Conservation (phyloP, 2,113 vertebrate species). For the Brachyhypopomus gauderio region DNA sequence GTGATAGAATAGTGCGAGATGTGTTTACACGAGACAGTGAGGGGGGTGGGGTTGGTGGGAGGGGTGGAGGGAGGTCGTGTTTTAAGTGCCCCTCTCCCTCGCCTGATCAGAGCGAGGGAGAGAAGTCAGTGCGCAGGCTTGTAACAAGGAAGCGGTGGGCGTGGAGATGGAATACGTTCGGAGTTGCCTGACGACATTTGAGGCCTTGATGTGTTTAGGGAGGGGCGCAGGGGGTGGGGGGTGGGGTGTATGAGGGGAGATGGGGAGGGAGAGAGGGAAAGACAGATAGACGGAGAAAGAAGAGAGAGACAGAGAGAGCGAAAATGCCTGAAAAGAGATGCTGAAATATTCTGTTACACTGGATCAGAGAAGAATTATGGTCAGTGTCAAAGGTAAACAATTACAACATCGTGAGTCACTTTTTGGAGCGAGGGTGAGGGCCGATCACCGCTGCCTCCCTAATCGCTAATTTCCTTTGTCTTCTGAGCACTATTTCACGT, state of each 20-base stretch:
- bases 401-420: conserved; percentile 78
- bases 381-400: conserved; percentile 78
- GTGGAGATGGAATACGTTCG: conserved; percentile 41
- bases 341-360: conserved; percentile 71
- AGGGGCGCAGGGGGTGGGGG: background rate
- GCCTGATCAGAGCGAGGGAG: background rate
- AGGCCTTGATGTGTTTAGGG: conserved; percentile 20
- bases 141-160: conserved; percentile 25
- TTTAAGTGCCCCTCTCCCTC: conserved; percentile 42
- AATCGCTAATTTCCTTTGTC: conserved; percentile 78
- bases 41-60: background rate
- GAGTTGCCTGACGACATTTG: conserved; percentile 48
- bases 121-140: background rate
- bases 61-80: conserved; percentile 43
- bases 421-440: conserved; percentile 70
- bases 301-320: conserved; percentile 29
- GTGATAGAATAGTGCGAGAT: conserved; percentile 8
- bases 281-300: conserved; percentile 13
- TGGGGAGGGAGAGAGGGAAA: conserved; percentile 37
- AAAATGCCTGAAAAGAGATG: conserved; percentile 54
- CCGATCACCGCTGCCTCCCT: conserved; percentile 71
- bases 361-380: conserved; percentile 64
- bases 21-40: conserved; percentile 37
- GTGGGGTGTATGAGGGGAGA: background rate
- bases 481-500: conserved; percentile 67